Evolutionary conservation across 2,888 invertebrate genomes (phyloP).

Genomic region (Dinocampus coccinellae): DNA sequence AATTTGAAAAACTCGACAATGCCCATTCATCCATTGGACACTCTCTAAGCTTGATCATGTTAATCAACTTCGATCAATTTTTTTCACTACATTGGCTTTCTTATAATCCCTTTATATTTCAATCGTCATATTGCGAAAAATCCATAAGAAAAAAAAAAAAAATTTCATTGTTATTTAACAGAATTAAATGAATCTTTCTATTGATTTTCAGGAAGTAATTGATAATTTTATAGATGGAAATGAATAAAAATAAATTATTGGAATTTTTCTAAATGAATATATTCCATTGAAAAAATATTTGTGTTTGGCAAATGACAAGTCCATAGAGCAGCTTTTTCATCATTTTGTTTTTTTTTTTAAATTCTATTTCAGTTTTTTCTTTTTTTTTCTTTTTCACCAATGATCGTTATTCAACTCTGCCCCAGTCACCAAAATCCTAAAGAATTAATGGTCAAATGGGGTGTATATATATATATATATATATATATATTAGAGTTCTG

Average conservation of each 20-base stretch:
- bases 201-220: neutral
- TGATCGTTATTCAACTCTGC: conserved; percentile 33
- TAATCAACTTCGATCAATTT: conserved; percentile 27
- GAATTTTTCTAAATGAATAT: conserved; percentile 1
- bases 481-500: neutral
- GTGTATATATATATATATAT: neutral
- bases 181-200: neutral
- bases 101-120: neutral
- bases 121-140: neutral
- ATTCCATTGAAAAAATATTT: neutral
- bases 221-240: neutral
- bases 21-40: conserved; percentile 41
- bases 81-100: conserved; percentile 3
- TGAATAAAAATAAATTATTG: neutral
- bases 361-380: neutral
- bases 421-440: neutral
- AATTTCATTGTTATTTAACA: neutral
- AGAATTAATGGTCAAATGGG: conserved; percentile 34
- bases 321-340: conserved; percentile 7
- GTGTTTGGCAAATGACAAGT: conserved; percentile 27
- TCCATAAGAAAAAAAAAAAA: neutral
- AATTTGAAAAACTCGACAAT: conserved; percentile 48
- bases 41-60: conserved; percentile 34
- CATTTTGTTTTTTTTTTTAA: neutral
- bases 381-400: neutral